phyloP scores from a whole-genome alignment of 2,888 invertebrate genomes.

The Ephialtes manifestator region DNA sequence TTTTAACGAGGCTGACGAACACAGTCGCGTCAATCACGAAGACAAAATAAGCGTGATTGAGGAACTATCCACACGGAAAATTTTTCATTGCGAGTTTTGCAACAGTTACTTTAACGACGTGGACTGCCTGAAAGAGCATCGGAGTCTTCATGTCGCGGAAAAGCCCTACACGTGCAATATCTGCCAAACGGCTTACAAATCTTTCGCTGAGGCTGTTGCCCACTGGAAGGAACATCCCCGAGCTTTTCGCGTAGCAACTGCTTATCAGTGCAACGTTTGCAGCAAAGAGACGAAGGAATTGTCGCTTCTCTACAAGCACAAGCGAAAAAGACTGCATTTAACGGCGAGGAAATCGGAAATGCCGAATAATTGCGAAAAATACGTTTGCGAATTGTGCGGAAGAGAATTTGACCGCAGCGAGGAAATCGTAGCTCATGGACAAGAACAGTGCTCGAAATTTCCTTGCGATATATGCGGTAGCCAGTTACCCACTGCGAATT shows the following conservation, averaged over 20 bases:
- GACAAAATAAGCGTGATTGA: conserved; percentile 75
- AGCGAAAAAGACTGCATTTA: conserved; percentile 87
- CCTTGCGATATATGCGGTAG: conserved; percentile 80
- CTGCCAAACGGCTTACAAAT: conserved; percentile 86
- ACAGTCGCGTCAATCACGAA: conserved; percentile 73
- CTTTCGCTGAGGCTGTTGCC: conserved; percentile 87
- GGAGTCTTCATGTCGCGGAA: conserved; percentile 85
- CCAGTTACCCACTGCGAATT: conserved; percentile 78
- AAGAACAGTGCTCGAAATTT: conserved; percentile 79
- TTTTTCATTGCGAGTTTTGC: conserved; percentile 89
- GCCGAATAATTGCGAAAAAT: conserved; percentile 66
- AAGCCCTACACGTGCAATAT: conserved; percentile 86
- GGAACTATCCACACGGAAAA: conserved; percentile 75
- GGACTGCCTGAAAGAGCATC: conserved; percentile 85
- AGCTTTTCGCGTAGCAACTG: conserved; percentile 86
- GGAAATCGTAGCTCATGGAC: conserved; percentile 74
- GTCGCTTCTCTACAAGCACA: conserved; percentile 88
- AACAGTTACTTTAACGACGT: conserved; percentile 88
- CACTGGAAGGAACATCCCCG: conserved; percentile 88
- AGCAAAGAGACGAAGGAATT: conserved; percentile 87
- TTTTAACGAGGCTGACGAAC: conserved; percentile 74
- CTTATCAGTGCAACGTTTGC: conserved; percentile 86
- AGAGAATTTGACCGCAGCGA: conserved; percentile 74
- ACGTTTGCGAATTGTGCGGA: conserved; percentile 88
- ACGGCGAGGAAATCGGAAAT: conserved; percentile 83